These are phyloP conservation scores for Cantharis flavilabris DNA, from an alignment of 2,888 invertebrate species.

Conservation along the genomic window DNA sequence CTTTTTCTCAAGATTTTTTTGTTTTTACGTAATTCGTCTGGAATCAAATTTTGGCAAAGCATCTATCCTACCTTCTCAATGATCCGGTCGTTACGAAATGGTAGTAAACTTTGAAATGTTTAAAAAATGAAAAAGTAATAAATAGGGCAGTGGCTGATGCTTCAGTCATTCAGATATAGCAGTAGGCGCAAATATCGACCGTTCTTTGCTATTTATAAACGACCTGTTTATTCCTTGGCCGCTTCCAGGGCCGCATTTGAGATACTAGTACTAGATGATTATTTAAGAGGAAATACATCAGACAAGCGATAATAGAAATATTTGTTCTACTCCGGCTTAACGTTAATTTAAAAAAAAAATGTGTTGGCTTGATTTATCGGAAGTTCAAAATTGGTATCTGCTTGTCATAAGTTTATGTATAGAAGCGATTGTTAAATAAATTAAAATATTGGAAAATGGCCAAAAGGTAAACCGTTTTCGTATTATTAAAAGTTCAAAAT, in stretches of 20 bases:
- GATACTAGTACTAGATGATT: slow-evolving; percentile 45
- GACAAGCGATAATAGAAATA: slow-evolving; percentile 42
- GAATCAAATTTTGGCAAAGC: neutral
- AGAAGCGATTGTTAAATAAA: slow-evolving; percentile 3
- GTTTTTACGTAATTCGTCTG: neutral
- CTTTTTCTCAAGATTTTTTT: neutral
- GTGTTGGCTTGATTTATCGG: slow-evolving; percentile 1
- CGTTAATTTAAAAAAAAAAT: neutral
- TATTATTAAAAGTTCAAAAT: slow-evolving; percentile 8
- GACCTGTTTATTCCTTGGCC: slow-evolving; percentile 53
- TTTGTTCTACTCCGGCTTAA: neutral
- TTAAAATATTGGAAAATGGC: slow-evolving; percentile 10
- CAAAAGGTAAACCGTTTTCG: slow-evolving; percentile 5
- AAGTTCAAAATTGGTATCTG: neutral
- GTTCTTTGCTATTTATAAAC: slow-evolving; percentile 38
- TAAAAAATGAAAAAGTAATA: slow-evolving; percentile 24
- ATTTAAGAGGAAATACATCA: slow-evolving; percentile 48
- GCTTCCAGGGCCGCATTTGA: slow-evolving; percentile 51
- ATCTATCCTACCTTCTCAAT: neutral
- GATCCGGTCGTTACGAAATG: neutral
- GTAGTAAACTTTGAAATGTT: slow-evolving; percentile 9
- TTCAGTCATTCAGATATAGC: slow-evolving; percentile 30
- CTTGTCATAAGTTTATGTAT: neutral
- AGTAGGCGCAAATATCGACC: slow-evolving; percentile 35
- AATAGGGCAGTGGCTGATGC: slow-evolving; percentile 34